These are phyloP conservation scores for Coptodon bakossiorum DNA, from an alignment of 2,113 vertebrate species.

Conservation along the genomic window DNA sequence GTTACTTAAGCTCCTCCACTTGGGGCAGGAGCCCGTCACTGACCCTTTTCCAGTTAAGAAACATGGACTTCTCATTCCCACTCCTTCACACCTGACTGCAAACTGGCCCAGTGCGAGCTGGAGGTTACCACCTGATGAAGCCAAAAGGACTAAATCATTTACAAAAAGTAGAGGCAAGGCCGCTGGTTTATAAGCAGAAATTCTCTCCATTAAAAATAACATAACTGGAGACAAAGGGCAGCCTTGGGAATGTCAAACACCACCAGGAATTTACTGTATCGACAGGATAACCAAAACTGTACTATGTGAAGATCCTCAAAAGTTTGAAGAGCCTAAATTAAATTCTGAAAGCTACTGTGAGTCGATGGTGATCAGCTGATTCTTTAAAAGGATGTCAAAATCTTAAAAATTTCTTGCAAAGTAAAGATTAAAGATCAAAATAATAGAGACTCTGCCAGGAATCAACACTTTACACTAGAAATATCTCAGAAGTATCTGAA, in stretches of 20 bases:
- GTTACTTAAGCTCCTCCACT: neutral
- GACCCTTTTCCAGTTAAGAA: neutral
- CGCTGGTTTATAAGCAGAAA: accelerated
- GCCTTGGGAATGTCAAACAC: accelerated
- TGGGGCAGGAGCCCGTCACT: accelerated
- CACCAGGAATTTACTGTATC: neutral
- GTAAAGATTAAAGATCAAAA: neutral
- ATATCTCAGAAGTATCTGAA: neutral
- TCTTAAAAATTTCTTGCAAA: neutral
- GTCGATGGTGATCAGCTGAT: neutral
- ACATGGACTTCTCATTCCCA: accelerated
- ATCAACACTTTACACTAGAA: neutral
- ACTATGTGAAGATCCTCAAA: neutral
- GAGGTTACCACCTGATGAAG: neutral
- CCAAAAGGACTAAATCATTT: accelerated
- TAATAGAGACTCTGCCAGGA: accelerated
- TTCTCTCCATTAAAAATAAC: neutral
- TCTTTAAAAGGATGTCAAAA: neutral
- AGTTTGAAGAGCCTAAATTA: neutral
- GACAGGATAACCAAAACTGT: neutral
- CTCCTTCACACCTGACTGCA: neutral
- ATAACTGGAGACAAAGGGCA: neutral
- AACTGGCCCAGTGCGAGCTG: neutral
- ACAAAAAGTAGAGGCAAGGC: neutral
- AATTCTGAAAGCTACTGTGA: accelerated